phyloP scores from a whole-genome alignment of 2,797 vertebrate species.

The Falco cherrug region DNA sequence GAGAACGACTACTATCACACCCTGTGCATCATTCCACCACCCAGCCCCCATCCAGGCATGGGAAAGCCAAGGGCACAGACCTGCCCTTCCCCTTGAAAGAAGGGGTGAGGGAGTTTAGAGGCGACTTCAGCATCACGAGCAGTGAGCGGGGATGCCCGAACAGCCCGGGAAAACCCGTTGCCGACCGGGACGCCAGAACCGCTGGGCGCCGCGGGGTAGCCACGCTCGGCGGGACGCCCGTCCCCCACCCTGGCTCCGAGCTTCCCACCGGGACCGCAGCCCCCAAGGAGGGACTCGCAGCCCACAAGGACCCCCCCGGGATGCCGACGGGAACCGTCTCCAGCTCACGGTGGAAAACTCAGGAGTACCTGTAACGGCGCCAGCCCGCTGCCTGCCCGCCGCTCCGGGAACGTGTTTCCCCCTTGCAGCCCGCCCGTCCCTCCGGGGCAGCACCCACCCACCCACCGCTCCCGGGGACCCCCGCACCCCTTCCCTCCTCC shows the following conservation, averaged over 20 bases:
- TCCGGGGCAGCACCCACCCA: not conserved
- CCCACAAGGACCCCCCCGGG: not conserved
- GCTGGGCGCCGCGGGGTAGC: not conserved
- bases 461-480: too few species aligned
- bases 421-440: not conserved
- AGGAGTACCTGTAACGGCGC: rapidly evolving
- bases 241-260: not conserved
- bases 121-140: rapidly evolving
- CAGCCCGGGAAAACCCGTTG: too few species aligned
- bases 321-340: not conserved
- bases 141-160: rapidly evolving
- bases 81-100: rapidly evolving
- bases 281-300: not conserved
- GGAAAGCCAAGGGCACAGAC: not conserved
- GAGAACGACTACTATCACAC: not conserved
- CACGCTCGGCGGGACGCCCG: not conserved
- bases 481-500: not conserved
- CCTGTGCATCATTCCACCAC: not conserved
- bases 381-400: not conserved
- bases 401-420: not conserved
- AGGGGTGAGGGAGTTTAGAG: not conserved
- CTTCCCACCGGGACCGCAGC: not conserved
- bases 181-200: not conserved
- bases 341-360: not conserved
- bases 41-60: rapidly evolving